Conservation (phyloP, 2,797 vertebrate species). For the Thunnus albacares region DNA sequence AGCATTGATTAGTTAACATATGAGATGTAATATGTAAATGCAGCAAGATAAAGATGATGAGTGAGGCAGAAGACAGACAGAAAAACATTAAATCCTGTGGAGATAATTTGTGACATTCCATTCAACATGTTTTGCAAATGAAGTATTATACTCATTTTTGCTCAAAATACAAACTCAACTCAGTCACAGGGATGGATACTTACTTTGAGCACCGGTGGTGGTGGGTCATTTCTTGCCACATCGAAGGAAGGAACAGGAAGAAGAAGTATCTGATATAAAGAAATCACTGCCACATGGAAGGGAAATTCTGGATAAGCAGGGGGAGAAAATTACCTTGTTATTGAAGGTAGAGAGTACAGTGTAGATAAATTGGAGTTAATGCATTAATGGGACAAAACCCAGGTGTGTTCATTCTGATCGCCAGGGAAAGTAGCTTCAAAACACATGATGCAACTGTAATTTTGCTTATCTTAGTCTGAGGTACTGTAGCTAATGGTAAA, state of each 20-base stretch:
- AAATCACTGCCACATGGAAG: slow-evolving; percentile 45
- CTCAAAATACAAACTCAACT: neutral
- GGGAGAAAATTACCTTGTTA: slow-evolving; percentile 53
- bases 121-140: neutral
- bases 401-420: slow-evolving; percentile 47
- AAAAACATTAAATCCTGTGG: neutral
- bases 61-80: neutral
- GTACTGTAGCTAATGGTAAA: neutral
- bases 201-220: slow-evolving; percentile 23
- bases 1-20: slow-evolving; percentile 37
- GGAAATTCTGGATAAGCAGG: slow-evolving; percentile 23
- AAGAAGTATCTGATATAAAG: slow-evolving; percentile 41
- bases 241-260: slow-evolving; percentile 31
- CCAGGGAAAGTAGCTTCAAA: slow-evolving; percentile 26
- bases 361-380: slow-evolving; percentile 32
- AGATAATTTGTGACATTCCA: neutral
- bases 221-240: slow-evolving; percentile 15
- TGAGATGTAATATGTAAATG: neutral
- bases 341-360: slow-evolving; percentile 17
- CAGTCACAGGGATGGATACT: neutral
- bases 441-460: slow-evolving; percentile 35
- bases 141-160: neutral
- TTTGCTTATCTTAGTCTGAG: slow-evolving; percentile 4
- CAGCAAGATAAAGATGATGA: slow-evolving; percentile 18
- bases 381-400: slow-evolving; percentile 57